A percentile compares a stretch with the other conserved stretches of the same genome.
These are phyloP conservation scores for Cryptus armator DNA, from an alignment of 2,888 invertebrate species.

Conservation along the genomic window DNA sequence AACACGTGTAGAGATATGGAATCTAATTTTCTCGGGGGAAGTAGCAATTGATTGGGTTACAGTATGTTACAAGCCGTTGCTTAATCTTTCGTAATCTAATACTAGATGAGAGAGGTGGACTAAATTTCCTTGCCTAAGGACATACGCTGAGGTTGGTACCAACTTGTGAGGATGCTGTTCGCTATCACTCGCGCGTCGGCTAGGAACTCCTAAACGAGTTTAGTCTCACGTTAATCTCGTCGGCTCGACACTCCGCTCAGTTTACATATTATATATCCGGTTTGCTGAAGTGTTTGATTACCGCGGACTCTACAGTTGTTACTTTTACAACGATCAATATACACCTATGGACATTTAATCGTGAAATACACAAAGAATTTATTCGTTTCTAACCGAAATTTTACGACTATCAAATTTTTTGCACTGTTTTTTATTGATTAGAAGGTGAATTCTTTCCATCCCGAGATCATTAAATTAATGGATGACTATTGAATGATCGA, in stretches of 20 bases:
- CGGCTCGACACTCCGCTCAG: conserved; percentile 18
- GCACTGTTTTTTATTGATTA: background rate
- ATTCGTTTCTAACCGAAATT: background rate
- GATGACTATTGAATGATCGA: background rate
- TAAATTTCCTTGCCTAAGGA: conserved; percentile 52
- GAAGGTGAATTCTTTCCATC: background rate
- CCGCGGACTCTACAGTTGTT: background rate
- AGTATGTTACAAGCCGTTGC: conserved; percentile 52
- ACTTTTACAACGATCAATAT: background rate
- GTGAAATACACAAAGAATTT: background rate
- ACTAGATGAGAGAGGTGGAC: conserved; percentile 33
- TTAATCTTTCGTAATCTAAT: conserved; percentile 66
- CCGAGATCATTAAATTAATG: background rate
- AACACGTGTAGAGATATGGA: conserved; percentile 14
- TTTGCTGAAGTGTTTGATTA: background rate
- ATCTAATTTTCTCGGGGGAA: conserved; percentile 18
- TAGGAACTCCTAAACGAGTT: conserved; percentile 49
- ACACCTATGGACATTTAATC: background rate
- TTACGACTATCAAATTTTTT: background rate
- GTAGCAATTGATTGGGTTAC: conserved; percentile 51
- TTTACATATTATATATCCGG: conserved; percentile 23
- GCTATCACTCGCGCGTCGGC: conserved; percentile 24
- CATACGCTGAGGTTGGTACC: conserved; percentile 35
- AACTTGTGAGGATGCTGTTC: conserved; percentile 34
- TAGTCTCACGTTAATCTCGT: conserved; percentile 42